phyloP scores from a whole-genome alignment of 2,797 vertebrate species.

The Anguilla pacifica region DNA sequence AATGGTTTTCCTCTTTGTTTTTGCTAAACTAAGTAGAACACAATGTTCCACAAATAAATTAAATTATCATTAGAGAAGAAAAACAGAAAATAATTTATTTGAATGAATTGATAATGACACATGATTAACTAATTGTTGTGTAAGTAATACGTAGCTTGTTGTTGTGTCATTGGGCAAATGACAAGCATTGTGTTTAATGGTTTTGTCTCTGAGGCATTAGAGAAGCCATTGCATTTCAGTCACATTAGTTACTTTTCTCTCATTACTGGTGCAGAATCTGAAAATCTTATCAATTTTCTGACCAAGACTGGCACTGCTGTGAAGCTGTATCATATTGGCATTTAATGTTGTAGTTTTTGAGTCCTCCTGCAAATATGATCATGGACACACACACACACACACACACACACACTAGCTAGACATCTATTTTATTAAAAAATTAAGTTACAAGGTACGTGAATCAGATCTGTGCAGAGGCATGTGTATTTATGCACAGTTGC shows the following conservation, averaged over 20 bases:
- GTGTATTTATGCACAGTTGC: not conserved
- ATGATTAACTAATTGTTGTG: not conserved
- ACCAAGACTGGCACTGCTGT: not conserved
- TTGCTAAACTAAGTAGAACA: not conserved
- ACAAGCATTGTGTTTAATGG: not conserved
- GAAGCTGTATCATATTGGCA: not conserved
- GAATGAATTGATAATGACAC: not conserved
- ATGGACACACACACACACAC: not conserved
- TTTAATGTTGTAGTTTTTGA: not conserved
- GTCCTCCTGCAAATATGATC: not conserved
- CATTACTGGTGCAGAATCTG: not conserved
- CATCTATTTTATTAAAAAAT: not conserved
- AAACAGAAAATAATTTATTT: not conserved
- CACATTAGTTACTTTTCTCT: not conserved
- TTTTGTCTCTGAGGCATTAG: not conserved
- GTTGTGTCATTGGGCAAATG: not conserved
- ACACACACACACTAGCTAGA: not conserved
- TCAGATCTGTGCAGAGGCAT: not conserved
- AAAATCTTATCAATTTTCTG: not conserved
- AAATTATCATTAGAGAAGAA: not conserved
- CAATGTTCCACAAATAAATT: not conserved
- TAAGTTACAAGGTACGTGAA: not conserved
- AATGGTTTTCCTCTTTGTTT: not conserved
- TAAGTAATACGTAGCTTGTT: not conserved
- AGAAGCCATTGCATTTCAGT: not conserved